phyloP scores from a whole-genome alignment of 2,888 invertebrate genomes.

The Lycaena phlaeas region DNA sequence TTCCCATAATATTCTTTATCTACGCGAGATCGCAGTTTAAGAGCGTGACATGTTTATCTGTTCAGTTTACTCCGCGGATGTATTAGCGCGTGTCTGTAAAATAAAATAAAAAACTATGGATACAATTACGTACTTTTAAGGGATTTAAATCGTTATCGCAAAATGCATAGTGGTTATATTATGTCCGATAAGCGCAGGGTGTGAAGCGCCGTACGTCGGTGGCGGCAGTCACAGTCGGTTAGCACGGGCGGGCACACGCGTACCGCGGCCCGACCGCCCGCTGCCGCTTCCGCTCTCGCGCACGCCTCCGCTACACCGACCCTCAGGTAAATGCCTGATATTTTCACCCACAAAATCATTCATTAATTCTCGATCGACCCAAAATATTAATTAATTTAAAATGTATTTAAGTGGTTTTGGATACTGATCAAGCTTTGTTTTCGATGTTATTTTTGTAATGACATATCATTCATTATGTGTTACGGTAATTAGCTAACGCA shows the following conservation, averaged over 20 bases:
- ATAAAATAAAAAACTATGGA: constrained; percentile 1
- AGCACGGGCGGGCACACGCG: constrained; percentile 65
- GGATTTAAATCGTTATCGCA: constrained; percentile 48
- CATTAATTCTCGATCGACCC: constrained; percentile 19
- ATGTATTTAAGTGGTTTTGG: constrained; percentile 21
- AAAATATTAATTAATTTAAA: constrained; percentile 18
- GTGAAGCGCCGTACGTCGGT: constrained; percentile 28
- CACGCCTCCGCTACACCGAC: constrained; percentile 31
- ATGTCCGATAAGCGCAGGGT: constrained; percentile 57
- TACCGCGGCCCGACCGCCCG: constrained; percentile 28
- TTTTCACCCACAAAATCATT: constrained; percentile 13
- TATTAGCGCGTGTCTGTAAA: background rate
- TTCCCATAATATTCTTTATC: background rate
- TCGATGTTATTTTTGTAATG: constrained; percentile 22
- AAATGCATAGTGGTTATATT: constrained; percentile 48
- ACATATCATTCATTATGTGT: constrained; percentile 18
- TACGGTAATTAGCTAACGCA: constrained; percentile 3
- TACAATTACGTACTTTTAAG: constrained; percentile 16
- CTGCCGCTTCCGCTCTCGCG: constrained; percentile 38
- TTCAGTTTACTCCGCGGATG: background rate
- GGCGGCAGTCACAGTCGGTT: constrained; percentile 57
- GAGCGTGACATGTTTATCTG: background rate
- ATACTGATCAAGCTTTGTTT: constrained; percentile 23
- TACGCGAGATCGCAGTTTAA: background rate
- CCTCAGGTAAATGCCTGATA: constrained; percentile 53